Evolutionary conservation across 2,888 invertebrate genomes (phyloP).

Genomic region (Nudaria mundana): DNA sequence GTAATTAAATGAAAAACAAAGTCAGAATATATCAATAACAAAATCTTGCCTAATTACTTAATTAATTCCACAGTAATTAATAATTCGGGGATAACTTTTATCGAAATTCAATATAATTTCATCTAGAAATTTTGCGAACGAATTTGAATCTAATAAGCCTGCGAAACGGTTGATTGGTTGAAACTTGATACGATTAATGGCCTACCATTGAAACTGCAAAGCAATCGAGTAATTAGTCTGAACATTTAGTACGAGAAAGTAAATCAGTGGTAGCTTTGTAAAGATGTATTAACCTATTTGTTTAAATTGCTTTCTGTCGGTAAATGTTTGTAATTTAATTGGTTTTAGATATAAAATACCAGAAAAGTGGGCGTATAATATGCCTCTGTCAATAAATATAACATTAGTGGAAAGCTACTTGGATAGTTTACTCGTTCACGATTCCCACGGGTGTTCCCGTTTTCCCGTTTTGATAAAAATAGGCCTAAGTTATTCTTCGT

Average conservation of each 20-base stretch:
- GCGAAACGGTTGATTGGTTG: constrained; percentile 26
- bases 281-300: neutral
- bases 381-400: too few relatives aligned
- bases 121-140: constrained; percentile 12
- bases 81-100: constrained; percentile 17
- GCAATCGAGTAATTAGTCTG: constrained; percentile 15
- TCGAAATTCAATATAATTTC: constrained; percentile 28
- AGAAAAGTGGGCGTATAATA: too few relatives aligned
- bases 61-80: constrained; percentile 14
- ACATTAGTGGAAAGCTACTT: too few relatives aligned
- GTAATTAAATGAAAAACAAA: too few relatives aligned
- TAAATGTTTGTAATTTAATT: too few relatives aligned
- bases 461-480: too few relatives aligned
- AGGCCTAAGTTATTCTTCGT: too few relatives aligned
- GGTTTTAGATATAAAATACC: too few relatives aligned
- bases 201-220: constrained; percentile 23
- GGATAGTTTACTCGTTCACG: too few relatives aligned
- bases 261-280: constrained; percentile 6
- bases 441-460: too few relatives aligned
- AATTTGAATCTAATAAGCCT: constrained; percentile 26
- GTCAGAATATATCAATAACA: too few relatives aligned
- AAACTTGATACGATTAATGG: constrained; percentile 32
- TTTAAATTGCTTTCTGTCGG: too few relatives aligned
- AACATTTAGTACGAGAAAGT: constrained; percentile 14
- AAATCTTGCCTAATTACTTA: neutral